These are phyloP conservation scores for Nansenia antarctica DNA, from an alignment of 2,113 vertebrate species.

Conservation along the genomic window DNA sequence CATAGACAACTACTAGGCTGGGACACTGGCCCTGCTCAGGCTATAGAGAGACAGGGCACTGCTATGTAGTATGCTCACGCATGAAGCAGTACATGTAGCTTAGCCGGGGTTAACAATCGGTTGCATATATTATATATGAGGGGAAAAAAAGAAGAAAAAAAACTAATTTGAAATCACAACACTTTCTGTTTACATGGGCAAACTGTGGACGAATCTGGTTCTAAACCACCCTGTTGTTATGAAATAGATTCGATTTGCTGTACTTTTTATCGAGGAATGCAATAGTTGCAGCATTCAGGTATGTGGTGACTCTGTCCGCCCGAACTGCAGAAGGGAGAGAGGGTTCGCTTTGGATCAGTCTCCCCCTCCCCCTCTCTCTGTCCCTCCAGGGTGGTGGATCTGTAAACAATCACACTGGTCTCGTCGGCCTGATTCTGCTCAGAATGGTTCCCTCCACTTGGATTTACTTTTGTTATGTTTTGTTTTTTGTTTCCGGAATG, in stretches of 20 bases:
- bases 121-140: conserved; percentile 40
- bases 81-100: not conserved
- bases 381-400: not conserved
- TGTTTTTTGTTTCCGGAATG: too few species aligned
- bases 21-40: not conserved
- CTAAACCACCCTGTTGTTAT: conserved; percentile 28
- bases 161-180: not conserved
- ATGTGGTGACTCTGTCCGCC: conserved; percentile 29
- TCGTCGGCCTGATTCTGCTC: conserved; percentile 7
- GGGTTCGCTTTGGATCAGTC: conserved; percentile 10
- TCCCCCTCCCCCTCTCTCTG: not conserved
- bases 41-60: conserved; percentile 9
- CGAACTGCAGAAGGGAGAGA: conserved; percentile 22
- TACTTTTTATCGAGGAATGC: not conserved
- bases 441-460: conserved; percentile 44
- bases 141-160: too few species aligned
- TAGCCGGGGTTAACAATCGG: not conserved
- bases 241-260: not conserved
- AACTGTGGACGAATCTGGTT: conserved; percentile 18
- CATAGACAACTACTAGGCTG: not conserved
- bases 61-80: conserved; percentile 19
- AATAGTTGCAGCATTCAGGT: conserved; percentile 15
- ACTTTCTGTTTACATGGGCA: conserved; percentile 28
- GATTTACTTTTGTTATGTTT: too few species aligned
- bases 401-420: not conserved